Percentiles rank a stretch among this genome's conserved stretches.
phyloP scores from a whole-genome alignment of 2,888 invertebrate species.

The Leucozona laternaria region DNA sequence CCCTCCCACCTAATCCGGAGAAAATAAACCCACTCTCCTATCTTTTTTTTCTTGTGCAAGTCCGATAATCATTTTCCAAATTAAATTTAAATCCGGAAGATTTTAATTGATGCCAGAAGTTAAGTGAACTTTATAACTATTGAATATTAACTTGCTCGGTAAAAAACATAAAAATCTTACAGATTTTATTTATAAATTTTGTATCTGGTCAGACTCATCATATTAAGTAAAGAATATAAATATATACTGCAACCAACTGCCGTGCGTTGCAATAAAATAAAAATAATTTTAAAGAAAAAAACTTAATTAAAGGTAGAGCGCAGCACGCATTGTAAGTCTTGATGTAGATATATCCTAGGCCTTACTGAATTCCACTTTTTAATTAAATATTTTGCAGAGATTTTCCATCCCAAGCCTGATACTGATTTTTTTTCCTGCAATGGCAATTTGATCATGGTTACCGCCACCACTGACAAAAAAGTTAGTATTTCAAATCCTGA shows the following conservation, averaged over 20 bases:
- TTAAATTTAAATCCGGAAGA: too few species aligned
- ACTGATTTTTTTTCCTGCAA: background rate
- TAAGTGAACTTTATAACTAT: background rate
- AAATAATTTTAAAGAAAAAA: constrained; percentile 31
- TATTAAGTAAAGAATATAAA: background rate
- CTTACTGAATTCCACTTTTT: constrained; percentile 53
- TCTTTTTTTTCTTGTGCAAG: too few species aligned
- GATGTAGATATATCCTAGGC: constrained; percentile 39
- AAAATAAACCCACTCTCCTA: too few species aligned
- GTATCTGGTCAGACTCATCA: constrained; percentile 13
- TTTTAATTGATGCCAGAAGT: too few species aligned
- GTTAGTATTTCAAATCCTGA: too few species aligned
- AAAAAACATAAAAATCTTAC: constrained; percentile 38
- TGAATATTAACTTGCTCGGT: background rate
- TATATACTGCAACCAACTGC: background rate
- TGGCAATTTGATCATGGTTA: background rate
- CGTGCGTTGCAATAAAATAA: constrained; percentile 1
- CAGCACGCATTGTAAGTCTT: constrained; percentile 34
- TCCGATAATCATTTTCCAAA: too few species aligned
- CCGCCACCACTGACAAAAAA: background rate
- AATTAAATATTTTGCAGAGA: constrained; percentile 65
- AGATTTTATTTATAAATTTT: constrained; percentile 54
- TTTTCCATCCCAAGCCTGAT: constrained; percentile 7
- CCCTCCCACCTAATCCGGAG: too few species aligned
- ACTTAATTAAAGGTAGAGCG: constrained; percentile 65